Evolutionary conservation across 2,888 invertebrate genomes (phyloP).

Genomic region (Drosophila heteroneura): DNA sequence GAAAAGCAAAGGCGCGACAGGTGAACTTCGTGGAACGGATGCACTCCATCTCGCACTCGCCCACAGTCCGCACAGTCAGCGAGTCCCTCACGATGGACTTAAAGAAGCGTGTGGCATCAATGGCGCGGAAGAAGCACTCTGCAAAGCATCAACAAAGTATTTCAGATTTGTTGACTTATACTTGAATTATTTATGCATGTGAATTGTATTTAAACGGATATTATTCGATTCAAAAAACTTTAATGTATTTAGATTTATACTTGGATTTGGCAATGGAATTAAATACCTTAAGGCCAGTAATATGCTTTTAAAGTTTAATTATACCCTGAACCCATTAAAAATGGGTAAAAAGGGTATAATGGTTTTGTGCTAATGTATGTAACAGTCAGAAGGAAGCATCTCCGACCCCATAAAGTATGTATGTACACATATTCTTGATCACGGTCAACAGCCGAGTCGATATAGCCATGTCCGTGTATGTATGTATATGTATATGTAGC

Average conservation of each 20-base stretch:
- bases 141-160: slow-evolving; percentile 36
- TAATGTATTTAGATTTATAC: neutral
- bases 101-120: slow-evolving; percentile 90
- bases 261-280: neutral
- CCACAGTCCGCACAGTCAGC: slow-evolving; percentile 89
- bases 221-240: neutral
- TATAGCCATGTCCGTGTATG: no score
- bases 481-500: no score
- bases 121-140: slow-evolving; percentile 94
- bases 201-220: neutral
- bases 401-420: no score
- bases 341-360: no score
- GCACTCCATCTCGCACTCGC: slow-evolving; percentile 93
- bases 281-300: neutral
- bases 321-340: no score
- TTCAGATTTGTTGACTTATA: neutral
- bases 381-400: no score
- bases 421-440: no score
- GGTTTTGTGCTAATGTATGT: no score
- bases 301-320: neutral
- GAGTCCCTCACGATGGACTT: slow-evolving; percentile 89
- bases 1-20: slow-evolving; percentile 92
- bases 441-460: no score
- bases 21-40: slow-evolving; percentile 90
- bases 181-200: neutral